Conservation (phyloP, 2,888 invertebrate genomes). For the Rotaria sp. region DNA sequence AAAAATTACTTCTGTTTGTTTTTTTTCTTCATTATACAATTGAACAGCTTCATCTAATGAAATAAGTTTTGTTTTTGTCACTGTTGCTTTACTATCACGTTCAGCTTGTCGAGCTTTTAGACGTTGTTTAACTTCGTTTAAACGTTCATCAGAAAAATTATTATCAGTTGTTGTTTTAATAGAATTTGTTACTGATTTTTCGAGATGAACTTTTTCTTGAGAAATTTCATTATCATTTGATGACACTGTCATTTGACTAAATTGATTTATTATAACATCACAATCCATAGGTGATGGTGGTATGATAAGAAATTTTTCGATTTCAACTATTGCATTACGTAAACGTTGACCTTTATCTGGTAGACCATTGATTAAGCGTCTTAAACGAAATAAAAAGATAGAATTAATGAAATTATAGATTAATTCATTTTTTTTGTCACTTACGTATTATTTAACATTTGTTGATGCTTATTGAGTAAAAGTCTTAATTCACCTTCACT, state of each 20-base stretch:
- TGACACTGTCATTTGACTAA: not conserved
- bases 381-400: not conserved
- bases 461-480: not conserved
- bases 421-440: not conserved
- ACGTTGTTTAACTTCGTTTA: not conserved
- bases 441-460: slow-evolving; percentile 8
- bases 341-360: slow-evolving; percentile 3
- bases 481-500: not conserved
- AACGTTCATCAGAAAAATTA: not conserved
- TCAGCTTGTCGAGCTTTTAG: not conserved
- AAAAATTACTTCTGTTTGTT: not conserved
- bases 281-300: not conserved
- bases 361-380: not conserved
- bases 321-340: not conserved
- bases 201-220: not conserved
- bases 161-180: not conserved
- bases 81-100: not conserved
- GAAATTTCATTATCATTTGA: not conserved
- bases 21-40: not conserved
- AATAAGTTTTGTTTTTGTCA: not conserved
- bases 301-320: not conserved
- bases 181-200: not conserved
- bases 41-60: not conserved
- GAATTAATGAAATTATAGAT: not conserved
- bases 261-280: not conserved